A percentile compares a stretch with the other conserved stretches of the same genome.
Evolutionary conservation across 2,888 invertebrate genomes (phyloP).

Genomic region (Zhengitettix transpicula): DNA sequence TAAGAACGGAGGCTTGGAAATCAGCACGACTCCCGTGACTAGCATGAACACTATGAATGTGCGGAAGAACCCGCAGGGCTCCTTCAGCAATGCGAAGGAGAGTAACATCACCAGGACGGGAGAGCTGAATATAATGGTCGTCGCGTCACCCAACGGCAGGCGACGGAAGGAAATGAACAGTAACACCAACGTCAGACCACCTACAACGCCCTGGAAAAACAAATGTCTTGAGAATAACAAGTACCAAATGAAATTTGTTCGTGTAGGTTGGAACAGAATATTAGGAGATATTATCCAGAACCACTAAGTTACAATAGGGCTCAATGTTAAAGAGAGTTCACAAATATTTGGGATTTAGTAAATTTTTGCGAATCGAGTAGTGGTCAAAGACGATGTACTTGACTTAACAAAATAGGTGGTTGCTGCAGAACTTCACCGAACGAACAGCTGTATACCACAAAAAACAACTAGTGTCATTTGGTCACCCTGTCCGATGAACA

Average conservation of each 20-base stretch:
- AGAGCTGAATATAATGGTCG: slow-evolving; percentile 32
- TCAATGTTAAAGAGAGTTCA: too few relatives aligned
- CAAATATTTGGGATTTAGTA: too few relatives aligned
- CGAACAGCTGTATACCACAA: too few relatives aligned
- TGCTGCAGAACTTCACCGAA: too few relatives aligned
- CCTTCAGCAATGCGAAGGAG: slow-evolving; percentile 27
- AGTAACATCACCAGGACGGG: slow-evolving; percentile 30
- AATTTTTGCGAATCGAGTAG: too few relatives aligned
- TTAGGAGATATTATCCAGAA: neutral
- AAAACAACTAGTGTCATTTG: too few relatives aligned
- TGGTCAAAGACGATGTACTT: too few relatives aligned
- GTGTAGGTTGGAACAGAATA: neutral
- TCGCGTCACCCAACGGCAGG: slow-evolving; percentile 31
- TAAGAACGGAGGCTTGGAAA: slow-evolving; percentile 29
- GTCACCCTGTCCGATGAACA: too few relatives aligned
- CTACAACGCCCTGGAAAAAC: slow-evolving; percentile 25
- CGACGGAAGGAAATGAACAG: slow-evolving; percentile 29
- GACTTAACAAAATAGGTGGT: too few relatives aligned
- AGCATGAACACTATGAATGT: slow-evolving; percentile 26
- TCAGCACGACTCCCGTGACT: slow-evolving; percentile 27
- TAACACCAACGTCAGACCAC: slow-evolving; percentile 27
- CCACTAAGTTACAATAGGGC: neutral
- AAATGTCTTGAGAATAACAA: neutral
- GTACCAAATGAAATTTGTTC: neutral
- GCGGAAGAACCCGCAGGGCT: slow-evolving; percentile 29